Evolutionary conservation across 1,140 invertebrate genomes (phyloP).

Genomic region (Macrosteles quadrilineatus): DNA sequence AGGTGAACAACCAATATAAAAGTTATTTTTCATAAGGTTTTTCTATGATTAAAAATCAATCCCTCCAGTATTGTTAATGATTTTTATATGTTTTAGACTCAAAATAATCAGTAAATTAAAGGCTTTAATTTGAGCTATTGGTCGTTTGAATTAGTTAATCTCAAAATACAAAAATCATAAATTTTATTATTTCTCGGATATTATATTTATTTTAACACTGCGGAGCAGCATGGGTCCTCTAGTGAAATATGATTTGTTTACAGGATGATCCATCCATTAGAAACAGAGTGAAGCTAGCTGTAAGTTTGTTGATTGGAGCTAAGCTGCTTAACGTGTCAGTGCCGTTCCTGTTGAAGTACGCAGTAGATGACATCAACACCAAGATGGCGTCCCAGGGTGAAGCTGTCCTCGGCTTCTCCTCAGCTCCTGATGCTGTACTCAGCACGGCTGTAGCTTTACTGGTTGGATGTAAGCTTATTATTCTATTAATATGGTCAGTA

Average conservation of each 20-base stretch:
- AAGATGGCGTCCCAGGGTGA: constrained; percentile 51
- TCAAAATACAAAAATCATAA: too few species aligned
- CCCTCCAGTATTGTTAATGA: too few species aligned
- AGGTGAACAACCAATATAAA: too few species aligned
- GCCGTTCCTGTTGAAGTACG: constrained; percentile 97
- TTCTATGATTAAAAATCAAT: too few species aligned
- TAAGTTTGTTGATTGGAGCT: constrained; percentile 76
- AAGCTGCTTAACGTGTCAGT: constrained; percentile 91
- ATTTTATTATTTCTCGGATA: too few species aligned
- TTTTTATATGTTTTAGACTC: too few species aligned
- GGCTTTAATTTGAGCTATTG: too few species aligned
- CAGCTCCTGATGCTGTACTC: constrained; percentile 69
- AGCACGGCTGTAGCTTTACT: constrained; percentile 78
- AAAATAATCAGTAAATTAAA: too few species aligned
- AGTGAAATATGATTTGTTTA: background rate
- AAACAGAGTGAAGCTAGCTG: constrained; percentile 80
- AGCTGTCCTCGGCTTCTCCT: constrained; percentile 63
- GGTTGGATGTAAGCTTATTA: constrained; percentile 79
- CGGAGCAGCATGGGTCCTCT: too few species aligned
- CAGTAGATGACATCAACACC: constrained; percentile 86
- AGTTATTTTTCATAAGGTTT: too few species aligned
- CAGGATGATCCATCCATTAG: constrained; percentile 78
- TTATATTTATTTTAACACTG: too few species aligned
- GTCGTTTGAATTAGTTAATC: too few species aligned
- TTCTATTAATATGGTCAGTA: constrained; percentile 8